A percentile compares a stretch with the other conserved stretches of the same genome.
Evolutionary conservation across 2,113 vertebrate genomes (phyloP).

Genomic region (Meleagris gallopavo): DNA sequence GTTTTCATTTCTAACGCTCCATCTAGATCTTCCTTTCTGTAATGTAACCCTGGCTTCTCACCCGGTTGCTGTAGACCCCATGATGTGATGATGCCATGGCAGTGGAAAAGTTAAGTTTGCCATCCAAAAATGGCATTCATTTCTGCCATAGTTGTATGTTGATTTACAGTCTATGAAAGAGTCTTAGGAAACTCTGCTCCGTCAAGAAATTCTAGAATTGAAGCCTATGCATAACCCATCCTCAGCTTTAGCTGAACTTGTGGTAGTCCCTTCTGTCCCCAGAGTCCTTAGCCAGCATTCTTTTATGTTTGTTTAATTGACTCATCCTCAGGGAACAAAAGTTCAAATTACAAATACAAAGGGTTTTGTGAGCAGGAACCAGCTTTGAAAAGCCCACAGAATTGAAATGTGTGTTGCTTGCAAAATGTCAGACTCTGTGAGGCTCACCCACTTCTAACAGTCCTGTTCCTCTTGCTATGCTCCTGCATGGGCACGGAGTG

Average conservation of each 20-base stretch:
- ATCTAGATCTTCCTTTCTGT: background rate
- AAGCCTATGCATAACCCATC: background rate
- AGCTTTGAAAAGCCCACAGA: background rate
- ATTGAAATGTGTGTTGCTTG: background rate
- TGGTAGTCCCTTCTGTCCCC: background rate
- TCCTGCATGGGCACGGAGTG: background rate
- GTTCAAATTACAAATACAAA: constrained; percentile 14
- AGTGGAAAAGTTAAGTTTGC: background rate
- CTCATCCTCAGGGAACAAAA: constrained; percentile 39
- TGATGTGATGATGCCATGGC: background rate
- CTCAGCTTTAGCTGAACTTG: background rate
- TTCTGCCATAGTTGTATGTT: background rate
- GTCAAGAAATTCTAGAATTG: background rate
- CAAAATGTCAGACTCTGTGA: background rate
- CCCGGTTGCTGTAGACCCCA: background rate
- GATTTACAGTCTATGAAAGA: background rate
- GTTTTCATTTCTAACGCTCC: background rate
- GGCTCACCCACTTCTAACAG: background rate
- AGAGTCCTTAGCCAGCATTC: background rate
- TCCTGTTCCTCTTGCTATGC: background rate
- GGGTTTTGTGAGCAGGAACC: constrained; percentile 15
- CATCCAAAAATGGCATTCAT: background rate
- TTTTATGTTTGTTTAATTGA: constrained; percentile 30
- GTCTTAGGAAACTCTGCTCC: background rate
- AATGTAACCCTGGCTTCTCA: background rate